phyloP scores from a whole-genome alignment of 2,113 vertebrate species.

The Semnornis frantzii region DNA sequence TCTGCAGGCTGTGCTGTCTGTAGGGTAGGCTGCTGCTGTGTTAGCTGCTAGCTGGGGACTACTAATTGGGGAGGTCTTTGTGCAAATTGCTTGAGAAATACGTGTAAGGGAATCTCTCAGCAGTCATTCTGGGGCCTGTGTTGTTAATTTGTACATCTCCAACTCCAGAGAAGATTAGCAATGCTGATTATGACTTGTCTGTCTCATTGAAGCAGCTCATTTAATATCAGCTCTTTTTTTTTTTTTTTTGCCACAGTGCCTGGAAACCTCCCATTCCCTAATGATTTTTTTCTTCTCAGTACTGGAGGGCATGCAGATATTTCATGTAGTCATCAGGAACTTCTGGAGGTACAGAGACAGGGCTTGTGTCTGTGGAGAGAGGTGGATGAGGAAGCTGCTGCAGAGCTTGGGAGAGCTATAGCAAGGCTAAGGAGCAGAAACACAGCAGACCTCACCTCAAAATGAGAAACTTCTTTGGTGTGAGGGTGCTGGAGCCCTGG shows the following conservation, averaged over 20 bases:
- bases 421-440: not conserved
- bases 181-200: not conserved
- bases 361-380: not conserved
- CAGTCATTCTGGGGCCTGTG: not conserved
- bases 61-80: not conserved
- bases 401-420: not conserved
- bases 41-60: not conserved
- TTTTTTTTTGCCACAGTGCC: not conserved
- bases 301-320: not conserved
- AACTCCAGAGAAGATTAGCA: not conserved
- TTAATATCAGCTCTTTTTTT: not conserved
- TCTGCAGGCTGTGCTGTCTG: rapidly evolving
- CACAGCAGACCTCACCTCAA: no score
- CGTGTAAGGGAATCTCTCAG: not conserved
- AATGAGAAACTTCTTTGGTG: no score
- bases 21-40: not conserved
- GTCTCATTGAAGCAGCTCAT: not conserved
- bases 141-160: not conserved
- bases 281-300: not conserved
- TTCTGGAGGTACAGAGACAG: not conserved
- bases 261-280: not conserved
- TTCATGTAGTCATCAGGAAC: not conserved
- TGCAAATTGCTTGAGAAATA: not conserved
- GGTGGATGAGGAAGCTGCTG: not conserved
- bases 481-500: no score